Conservation (phyloP, 2,113 vertebrate species). For the Fregetta grallaria region DNA sequence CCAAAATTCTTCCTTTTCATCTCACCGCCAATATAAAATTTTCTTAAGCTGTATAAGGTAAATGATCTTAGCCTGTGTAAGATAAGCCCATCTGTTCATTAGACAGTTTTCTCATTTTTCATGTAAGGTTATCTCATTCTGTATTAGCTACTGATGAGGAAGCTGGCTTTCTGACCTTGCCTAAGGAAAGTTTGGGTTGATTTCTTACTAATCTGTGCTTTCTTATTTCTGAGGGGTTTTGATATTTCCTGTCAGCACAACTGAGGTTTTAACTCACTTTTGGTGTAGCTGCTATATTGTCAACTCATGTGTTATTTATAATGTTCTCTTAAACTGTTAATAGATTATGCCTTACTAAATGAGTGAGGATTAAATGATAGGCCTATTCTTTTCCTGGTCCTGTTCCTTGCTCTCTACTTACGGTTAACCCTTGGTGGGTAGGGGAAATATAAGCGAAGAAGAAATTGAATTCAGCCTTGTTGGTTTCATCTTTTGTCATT, state of each 20-base stretch:
- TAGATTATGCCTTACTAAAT: constrained; percentile 23
- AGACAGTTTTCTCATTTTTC: background rate
- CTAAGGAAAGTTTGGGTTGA: background rate
- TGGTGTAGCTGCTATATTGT: background rate
- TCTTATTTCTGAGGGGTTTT: background rate
- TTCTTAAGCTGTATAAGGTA: background rate
- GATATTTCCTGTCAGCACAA: background rate
- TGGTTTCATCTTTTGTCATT: background rate
- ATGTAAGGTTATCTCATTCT: background rate
- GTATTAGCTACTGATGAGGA: background rate
- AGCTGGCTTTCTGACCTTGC: background rate
- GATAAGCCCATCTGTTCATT: background rate
- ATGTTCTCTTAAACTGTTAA: constrained; percentile 7
- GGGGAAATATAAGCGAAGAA: background rate
- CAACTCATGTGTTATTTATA: constrained; percentile 14
- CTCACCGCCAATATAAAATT: background rate
- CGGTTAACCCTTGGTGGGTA: background rate
- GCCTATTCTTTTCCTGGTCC: background rate
- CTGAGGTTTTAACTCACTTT: background rate
- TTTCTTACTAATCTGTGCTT: background rate
- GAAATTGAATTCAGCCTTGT: background rate
- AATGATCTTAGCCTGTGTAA: background rate
- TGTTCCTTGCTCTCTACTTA: background rate
- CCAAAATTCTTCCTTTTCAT: background rate
- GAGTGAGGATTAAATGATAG: constrained; percentile 9